A percentile compares a stretch with the other conserved stretches of the same genome.
phyloP scores from a whole-genome alignment of 2,113 vertebrate species.

The Castor canadensis region DNA sequence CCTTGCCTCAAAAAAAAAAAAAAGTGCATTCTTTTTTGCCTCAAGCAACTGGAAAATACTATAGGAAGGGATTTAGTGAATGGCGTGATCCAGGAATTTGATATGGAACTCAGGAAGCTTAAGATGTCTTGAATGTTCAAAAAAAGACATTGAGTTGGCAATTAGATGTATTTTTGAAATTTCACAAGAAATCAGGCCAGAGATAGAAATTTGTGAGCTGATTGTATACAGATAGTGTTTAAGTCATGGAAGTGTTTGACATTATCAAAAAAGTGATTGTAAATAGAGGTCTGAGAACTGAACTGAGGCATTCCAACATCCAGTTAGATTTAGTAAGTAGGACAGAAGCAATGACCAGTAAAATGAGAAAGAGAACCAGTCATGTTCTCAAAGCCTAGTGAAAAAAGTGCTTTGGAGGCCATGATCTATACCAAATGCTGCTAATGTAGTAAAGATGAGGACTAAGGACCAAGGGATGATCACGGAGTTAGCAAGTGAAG shows the following conservation, averaged over 20 bases:
- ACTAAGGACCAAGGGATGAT: background rate
- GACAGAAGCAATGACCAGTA: background rate
- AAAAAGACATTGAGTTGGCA: background rate
- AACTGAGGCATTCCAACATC: background rate
- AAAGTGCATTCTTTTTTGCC: too few species aligned
- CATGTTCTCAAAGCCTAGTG: background rate
- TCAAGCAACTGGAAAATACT: too few species aligned
- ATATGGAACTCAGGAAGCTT: background rate
- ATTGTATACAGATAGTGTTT: background rate
- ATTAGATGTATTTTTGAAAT: background rate
- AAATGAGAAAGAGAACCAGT: background rate
- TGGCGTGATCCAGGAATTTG: background rate
- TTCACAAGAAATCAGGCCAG: background rate
- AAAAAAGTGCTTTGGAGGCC: background rate
- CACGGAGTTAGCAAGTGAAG: background rate
- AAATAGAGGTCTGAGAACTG: background rate
- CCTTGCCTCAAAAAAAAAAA: too few species aligned
- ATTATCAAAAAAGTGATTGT: background rate
- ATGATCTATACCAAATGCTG: background rate
- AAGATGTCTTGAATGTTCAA: background rate
- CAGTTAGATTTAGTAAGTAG: background rate
- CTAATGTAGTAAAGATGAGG: background rate
- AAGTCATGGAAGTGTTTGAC: background rate
- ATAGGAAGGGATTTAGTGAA: background rate
- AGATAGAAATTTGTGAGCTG: background rate